phyloP scores from a whole-genome alignment of 2,888 invertebrate genomes.

The Pachliopta kotzebuea region DNA sequence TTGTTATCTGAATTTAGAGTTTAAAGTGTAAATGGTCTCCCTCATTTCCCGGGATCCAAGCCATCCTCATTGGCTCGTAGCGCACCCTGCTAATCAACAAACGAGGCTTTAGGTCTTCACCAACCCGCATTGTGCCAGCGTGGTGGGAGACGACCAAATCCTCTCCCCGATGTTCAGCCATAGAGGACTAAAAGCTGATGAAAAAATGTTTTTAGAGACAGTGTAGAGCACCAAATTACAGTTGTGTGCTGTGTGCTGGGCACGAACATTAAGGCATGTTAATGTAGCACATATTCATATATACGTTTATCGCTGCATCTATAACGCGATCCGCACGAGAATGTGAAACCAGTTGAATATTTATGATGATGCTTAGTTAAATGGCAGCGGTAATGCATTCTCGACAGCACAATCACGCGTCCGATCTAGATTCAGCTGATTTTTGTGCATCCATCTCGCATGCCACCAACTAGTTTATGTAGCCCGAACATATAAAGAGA shows the following conservation, averaged over 20 bases:
- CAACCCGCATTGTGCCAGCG: no score
- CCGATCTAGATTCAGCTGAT: conserved; percentile 19
- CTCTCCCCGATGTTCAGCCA: no score
- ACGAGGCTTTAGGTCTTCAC: no score
- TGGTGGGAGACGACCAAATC: no score
- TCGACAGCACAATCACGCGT: conserved; percentile 10
- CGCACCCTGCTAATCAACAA: no score
- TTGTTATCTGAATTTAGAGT: no score
- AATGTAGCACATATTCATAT: background rate
- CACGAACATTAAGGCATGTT: background rate
- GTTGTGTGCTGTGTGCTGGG: background rate
- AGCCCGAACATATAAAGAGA: no score
- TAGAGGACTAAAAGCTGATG: no score
- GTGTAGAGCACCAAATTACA: background rate
- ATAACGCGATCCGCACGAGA: conserved; percentile 10
- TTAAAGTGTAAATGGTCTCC: no score
- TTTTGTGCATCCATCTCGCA: conserved; percentile 11
- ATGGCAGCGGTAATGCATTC: conserved; percentile 11
- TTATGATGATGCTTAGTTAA: conserved; percentile 21
- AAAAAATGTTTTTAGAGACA: no score
- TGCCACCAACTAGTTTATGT: background rate
- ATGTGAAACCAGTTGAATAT: conserved; percentile 27
- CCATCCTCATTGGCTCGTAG: no score
- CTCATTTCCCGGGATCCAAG: no score
- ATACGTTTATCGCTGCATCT: conserved; percentile 11